Evolutionary conservation across 2,113 vertebrate species (phyloP).

Genomic region (Anarhynchus alexandrinus): DNA sequence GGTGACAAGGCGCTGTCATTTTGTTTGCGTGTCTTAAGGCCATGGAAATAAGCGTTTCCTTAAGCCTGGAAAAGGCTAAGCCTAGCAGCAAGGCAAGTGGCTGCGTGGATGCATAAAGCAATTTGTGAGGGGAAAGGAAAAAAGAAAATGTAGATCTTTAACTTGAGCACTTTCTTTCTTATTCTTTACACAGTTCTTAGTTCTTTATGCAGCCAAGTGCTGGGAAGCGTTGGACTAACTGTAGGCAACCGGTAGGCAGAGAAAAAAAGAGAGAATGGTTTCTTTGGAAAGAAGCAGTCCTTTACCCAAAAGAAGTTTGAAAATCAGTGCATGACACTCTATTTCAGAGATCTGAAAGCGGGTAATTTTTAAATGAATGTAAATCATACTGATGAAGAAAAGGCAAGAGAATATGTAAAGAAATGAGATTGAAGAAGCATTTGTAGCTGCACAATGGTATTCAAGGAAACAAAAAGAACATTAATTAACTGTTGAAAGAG

Average conservation of each 20-base stretch:
- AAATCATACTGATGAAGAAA: neutral
- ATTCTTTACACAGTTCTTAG: neutral
- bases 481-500: neutral
- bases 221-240: neutral
- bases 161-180: neutral
- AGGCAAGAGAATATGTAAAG: neutral
- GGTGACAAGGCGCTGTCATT: accelerated
- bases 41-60: neutral
- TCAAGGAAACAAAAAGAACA: neutral
- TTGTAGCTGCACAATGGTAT: neutral
- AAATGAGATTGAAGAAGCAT: neutral
- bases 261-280: neutral
- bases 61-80: neutral
- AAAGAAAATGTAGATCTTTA: neutral
- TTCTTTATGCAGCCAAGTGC: neutral
- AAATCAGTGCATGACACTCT: neutral
- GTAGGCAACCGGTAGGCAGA: neutral
- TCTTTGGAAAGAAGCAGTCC: neutral
- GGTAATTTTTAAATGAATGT: neutral
- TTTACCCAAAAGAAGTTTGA: neutral
- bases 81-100: neutral
- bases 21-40: neutral
- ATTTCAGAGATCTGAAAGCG: neutral
- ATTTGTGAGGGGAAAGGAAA: neutral
- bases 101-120: neutral